These are phyloP conservation scores for Paguma larvata DNA, from an alignment of 2,797 vertebrate genomes.

Conservation along the genomic window DNA sequence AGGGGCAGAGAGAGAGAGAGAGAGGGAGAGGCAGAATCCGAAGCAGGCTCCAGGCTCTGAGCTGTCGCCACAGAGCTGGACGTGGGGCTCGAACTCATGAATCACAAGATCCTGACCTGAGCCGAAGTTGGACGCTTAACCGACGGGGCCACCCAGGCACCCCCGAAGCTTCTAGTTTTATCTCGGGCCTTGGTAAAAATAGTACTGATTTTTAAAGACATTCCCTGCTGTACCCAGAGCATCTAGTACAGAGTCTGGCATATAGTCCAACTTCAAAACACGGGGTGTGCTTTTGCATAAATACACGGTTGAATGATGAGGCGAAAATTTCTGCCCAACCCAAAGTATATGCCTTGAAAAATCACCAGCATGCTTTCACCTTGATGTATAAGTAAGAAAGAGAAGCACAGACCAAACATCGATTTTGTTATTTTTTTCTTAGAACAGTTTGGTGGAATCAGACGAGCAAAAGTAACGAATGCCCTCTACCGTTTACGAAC, in stretches of 20 bases:
- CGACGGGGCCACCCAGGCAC: no score
- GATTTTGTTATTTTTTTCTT: background rate
- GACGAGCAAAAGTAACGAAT: background rate
- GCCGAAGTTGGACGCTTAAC: no score
- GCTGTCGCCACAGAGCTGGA: no score
- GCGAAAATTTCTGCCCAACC: conserved; percentile 9
- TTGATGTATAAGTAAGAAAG: conserved; percentile 8
- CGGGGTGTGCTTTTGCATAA: background rate
- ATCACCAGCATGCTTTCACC: background rate
- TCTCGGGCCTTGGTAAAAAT: background rate
- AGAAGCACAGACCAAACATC: background rate
- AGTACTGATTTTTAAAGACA: background rate
- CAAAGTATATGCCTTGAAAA: background rate
- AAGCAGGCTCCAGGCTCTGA: no score
- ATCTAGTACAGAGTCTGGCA: background rate
- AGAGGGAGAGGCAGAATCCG: no score
- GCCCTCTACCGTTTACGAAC: background rate
- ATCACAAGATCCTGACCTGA: no score
- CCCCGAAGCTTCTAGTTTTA: background rate
- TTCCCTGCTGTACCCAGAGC: background rate
- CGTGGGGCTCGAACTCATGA: no score
- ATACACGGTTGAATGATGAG: background rate
- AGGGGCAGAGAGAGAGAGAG: no score
- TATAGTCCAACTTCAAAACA: background rate
- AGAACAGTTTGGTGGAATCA: background rate